Conservation (phyloP, 2,888 invertebrate species). For the Diplolepis rosae region DNA sequence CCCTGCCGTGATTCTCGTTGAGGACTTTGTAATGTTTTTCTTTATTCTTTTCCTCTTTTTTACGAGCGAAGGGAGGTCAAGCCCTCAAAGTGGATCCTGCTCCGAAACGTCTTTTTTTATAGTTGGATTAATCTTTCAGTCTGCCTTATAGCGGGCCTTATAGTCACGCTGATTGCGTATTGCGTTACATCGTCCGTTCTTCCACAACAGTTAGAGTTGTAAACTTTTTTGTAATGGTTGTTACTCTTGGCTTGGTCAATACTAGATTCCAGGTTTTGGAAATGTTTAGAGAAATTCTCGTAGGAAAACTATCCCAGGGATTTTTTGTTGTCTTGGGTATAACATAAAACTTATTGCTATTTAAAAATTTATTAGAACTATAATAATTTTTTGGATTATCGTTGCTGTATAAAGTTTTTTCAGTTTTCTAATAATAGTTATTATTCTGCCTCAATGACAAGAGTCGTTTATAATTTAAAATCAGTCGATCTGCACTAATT, state of each 20-base stretch:
- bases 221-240: not conserved
- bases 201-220: not conserved
- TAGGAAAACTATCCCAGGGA: not conserved
- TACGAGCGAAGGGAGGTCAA: not conserved
- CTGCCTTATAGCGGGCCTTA: not conserved
- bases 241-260: not conserved
- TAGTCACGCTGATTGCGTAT: not conserved
- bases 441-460: too few relatives aligned
- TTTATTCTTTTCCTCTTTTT: not conserved
- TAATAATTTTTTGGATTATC: too few relatives aligned
- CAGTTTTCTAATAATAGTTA: too few relatives aligned
- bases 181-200: not conserved
- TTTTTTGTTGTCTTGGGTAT: too few relatives aligned
- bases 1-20: constrained; percentile 18
- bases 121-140: not conserved
- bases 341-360: too few relatives aligned
- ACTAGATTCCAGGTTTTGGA: not conserved
- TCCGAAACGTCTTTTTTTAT: constrained; percentile 1
- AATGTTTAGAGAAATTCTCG: not conserved
- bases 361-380: too few relatives aligned
- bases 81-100: not conserved
- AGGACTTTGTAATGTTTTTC: constrained; percentile 13
- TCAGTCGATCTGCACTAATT: too few relatives aligned
- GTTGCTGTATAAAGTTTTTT: too few relatives aligned
- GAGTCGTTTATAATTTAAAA: too few relatives aligned